Evolutionary conservation across 2,888 invertebrate genomes (phyloP).

Genomic region (Pollenia angustigena): DNA sequence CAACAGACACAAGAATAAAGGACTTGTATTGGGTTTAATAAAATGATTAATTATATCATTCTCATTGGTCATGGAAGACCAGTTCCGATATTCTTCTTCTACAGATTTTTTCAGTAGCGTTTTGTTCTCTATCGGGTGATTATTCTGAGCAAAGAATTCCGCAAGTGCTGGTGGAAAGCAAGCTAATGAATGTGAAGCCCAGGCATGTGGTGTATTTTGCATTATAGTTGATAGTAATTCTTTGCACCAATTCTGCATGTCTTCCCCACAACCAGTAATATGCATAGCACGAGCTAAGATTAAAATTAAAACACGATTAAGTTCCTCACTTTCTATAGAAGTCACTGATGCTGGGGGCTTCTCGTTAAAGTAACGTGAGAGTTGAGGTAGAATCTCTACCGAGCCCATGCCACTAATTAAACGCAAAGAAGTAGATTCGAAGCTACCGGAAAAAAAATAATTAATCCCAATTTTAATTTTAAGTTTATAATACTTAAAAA

Average conservation of each 20-base stretch:
- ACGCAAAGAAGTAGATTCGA: constrained; percentile 94
- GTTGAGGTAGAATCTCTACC: constrained; percentile 96
- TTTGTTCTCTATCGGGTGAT: constrained; percentile 94
- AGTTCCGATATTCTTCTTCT: constrained; percentile 97
- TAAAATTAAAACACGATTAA: constrained; percentile 96
- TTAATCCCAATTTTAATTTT: not conserved
- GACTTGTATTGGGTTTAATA: constrained; percentile 95
- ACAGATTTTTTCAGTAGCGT: constrained; percentile 95
- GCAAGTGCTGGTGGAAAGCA: constrained; percentile 95
- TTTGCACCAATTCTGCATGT: constrained; percentile 90
- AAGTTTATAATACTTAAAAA: not conserved
- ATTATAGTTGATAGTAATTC: constrained; percentile 95
- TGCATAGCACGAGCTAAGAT: constrained; percentile 97
- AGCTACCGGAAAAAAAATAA: constrained; percentile 84
- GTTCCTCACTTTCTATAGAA: constrained; percentile 96
- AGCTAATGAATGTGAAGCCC: constrained; percentile 96
- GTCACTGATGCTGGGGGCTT: constrained; percentile 90
- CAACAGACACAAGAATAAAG: constrained; percentile 94
- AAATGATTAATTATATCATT: constrained; percentile 98
- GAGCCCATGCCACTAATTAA: constrained; percentile 96
- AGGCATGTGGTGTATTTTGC: constrained; percentile 97
- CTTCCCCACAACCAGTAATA: constrained; percentile 91
- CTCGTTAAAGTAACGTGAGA: constrained; percentile 95
- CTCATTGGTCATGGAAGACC: constrained; percentile 98
- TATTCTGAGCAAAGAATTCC: constrained; percentile 95